Evolutionary conservation across 1,140 invertebrate species (phyloP).

Genomic region (Psilanteris sp.): DNA sequence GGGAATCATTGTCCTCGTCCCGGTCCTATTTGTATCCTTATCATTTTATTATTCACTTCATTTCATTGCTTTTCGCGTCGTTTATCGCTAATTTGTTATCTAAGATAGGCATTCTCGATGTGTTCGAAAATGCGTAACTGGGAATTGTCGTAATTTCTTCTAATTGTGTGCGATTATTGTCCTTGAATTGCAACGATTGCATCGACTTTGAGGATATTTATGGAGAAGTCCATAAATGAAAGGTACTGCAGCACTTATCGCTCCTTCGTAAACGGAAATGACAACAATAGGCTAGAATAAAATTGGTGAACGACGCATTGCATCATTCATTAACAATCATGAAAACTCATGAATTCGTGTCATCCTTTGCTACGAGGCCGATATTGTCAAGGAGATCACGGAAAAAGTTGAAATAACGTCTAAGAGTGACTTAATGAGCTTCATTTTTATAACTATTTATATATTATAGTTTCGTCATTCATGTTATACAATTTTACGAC

Average conservation of each 20-base stretch:
- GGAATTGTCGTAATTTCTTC: slow-evolving; percentile 52
- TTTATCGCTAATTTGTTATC: slow-evolving; percentile 45
- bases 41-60: not conserved
- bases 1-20: slow-evolving; percentile 53
- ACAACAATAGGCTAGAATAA: slow-evolving; percentile 57
- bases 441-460: slow-evolving; percentile 48
- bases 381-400: slow-evolving; percentile 61
- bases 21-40: slow-evolving; percentile 14
- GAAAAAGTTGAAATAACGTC: slow-evolving; percentile 53
- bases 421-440: slow-evolving; percentile 23
- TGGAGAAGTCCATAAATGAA: slow-evolving; percentile 48
- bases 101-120: slow-evolving; percentile 45
- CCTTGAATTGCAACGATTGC: slow-evolving; percentile 42
- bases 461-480: slow-evolving; percentile 42
- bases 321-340: slow-evolving; percentile 57
- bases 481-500: too few species aligned
- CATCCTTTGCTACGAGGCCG: slow-evolving; percentile 55
- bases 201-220: slow-evolving; percentile 45
- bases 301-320: slow-evolving; percentile 52
- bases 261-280: slow-evolving; percentile 49
- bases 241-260: slow-evolving; percentile 56
- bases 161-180: slow-evolving; percentile 46
- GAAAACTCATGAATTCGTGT: slow-evolving; percentile 59
- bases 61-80: slow-evolving; percentile 7
- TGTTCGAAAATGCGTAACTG: slow-evolving; percentile 50